Percentiles rank a stretch among this genome's conserved stretches.
phyloP scores from a whole-genome alignment of 2,113 vertebrate species.

The Cairina moschata region DNA sequence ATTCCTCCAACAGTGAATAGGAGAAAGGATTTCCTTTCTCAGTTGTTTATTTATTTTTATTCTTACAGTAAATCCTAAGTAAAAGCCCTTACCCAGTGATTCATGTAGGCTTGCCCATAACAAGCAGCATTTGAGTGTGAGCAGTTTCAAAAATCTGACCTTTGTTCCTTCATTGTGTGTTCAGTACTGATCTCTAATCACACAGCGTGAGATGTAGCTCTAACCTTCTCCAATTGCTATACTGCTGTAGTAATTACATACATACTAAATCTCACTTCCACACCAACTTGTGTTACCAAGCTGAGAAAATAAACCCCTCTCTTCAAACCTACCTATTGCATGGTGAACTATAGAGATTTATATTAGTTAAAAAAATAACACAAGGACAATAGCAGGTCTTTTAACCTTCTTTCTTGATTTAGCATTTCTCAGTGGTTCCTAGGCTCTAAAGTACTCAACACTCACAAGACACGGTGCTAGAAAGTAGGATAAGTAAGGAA shows the following conservation, averaged over 20 bases:
- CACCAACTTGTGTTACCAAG: background rate
- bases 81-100: background rate
- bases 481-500: background rate
- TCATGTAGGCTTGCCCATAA: background rate
- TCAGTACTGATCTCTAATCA: background rate
- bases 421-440: background rate
- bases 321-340: background rate
- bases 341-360: background rate
- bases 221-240: background rate
- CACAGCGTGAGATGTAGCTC: background rate
- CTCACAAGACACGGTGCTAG: background rate
- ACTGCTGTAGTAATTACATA: background rate
- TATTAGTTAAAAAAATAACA: background rate
- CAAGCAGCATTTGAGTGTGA: background rate
- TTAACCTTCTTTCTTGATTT: background rate
- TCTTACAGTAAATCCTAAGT: background rate
- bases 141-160: background rate
- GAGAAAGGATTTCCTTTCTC: background rate
- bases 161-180: background rate
- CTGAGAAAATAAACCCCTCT: background rate
- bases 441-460: background rate
- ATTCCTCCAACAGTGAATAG: background rate
- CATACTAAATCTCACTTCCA: background rate
- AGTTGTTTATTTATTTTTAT: no score
- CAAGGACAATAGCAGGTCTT: background rate